phyloP scores from a whole-genome alignment of 2,113 vertebrate genomes.

The Trematocara nigrifrons region DNA sequence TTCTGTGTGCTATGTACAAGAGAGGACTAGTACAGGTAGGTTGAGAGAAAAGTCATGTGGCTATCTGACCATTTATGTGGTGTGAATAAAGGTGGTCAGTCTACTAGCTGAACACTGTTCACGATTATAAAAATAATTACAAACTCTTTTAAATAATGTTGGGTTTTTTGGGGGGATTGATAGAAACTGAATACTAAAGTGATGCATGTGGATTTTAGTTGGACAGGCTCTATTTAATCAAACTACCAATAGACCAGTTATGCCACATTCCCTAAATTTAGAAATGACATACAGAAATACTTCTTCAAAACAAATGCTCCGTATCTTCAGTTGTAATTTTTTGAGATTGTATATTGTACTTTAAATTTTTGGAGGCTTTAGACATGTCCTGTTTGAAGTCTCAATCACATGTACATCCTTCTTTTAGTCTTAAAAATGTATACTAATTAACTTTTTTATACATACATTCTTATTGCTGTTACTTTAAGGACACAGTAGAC shows the following conservation, averaged over 20 bases:
- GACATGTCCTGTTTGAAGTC: neutral
- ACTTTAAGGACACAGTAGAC: neutral
- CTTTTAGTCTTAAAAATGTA: neutral
- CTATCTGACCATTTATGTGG: neutral
- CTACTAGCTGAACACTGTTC: neutral
- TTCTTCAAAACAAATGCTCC: neutral
- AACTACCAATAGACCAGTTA: neutral
- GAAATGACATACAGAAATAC: neutral
- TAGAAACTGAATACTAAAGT: neutral
- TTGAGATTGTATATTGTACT: neutral
- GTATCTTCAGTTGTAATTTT: neutral
- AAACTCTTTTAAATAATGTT: neutral
- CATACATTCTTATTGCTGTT: neutral
- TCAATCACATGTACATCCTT: neutral
- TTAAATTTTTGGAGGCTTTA: neutral
- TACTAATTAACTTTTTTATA: neutral
- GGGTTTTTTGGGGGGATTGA: neutral
- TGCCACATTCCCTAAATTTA: neutral
- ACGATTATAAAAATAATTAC: neutral
- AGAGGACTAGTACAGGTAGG: conserved; percentile 89
- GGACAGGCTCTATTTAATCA: neutral
- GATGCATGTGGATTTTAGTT: neutral
- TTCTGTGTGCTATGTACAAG: conserved; percentile 93
- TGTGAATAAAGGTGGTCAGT: neutral
- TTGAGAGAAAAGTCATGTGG: neutral